Evolutionary conservation across 2,113 vertebrate species (phyloP), one percentile per base, ranked within the genome.

Genomic region (Spheniscus mendiculus): DNA sequence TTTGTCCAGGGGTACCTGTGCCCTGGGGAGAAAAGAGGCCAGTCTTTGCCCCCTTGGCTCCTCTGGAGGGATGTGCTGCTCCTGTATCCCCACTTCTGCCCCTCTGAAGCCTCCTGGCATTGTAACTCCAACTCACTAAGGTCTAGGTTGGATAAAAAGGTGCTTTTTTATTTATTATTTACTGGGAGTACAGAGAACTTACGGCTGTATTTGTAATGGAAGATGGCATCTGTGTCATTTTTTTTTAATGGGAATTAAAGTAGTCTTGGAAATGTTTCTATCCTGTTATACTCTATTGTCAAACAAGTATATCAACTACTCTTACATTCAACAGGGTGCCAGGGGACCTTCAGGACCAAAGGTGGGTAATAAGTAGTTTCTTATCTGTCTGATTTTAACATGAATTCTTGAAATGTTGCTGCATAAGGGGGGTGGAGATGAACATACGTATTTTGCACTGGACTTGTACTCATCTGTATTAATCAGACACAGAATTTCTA

Each of bases 261-360:
- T 77, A 32, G 21, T 66, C 12, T 38, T 67, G 42, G 42, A 62
- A 69, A 40, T 63, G 23, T 21, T 89, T 90, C 83, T 55, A 26
- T 80, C 20, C 26, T 53, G 15, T 77, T 89, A 26, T 5, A 12
- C 2, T 63, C 9, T 18, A 7, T 38, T 86, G 45, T 62, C 85
- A 78, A 83, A 80, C 23, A 58, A 90, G 4, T 44, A 34, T 44
- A 63, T 12, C 4, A 12, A 59, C 66, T 42, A 8, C 17, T 96
- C 71, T 69, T 67, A 30, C 17, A 55, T 95, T 45, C 91, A 71
- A 93, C 95, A 99, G 99, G 99, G 99, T 89, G 86, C 87, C 47
- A 98, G 96, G 61, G 99, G 99, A 96, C 96, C 97, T 56, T 98
- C 99, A 78, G 99, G 99, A 69, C 98, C 98, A 93, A 98, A 99